Conservation (phyloP, 2,113 vertebrate species). For the Amblyornis subalaris region DNA sequence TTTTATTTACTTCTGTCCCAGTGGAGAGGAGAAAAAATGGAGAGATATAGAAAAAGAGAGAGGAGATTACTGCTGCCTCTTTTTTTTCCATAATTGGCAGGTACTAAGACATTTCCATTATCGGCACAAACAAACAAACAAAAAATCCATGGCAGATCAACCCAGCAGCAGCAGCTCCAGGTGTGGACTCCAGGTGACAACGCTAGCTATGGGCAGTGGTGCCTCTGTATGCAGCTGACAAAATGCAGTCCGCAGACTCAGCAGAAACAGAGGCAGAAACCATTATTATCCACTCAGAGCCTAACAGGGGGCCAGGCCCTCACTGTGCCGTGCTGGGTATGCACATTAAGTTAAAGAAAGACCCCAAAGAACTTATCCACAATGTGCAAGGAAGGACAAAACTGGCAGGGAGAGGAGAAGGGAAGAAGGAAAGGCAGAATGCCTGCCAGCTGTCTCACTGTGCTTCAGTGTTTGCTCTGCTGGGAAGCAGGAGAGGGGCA, state of each 20-base stretch:
- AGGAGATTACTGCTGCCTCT: neutral
- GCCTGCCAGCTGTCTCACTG: neutral
- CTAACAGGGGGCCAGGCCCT: neutral
- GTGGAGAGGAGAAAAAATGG: neutral
- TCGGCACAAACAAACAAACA: neutral
- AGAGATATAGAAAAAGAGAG: neutral
- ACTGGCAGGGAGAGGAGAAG: neutral
- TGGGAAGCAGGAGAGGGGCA: neutral
- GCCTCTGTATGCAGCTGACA: neutral
- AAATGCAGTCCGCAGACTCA: neutral
- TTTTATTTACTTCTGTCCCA: slow-evolving; percentile 61
- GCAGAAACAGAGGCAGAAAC: neutral
- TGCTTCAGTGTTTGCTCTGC: neutral
- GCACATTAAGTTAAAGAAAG: neutral
- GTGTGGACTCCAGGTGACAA: neutral
- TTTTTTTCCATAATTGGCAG: slow-evolving; percentile 13
- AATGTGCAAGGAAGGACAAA: neutral
- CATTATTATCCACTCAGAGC: neutral
- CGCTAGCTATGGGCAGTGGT: neutral
- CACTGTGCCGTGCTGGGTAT: neutral
- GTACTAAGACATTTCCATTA: slow-evolving; percentile 40
- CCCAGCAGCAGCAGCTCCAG: neutral
- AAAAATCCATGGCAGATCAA: neutral
- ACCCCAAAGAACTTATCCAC: slow-evolving; percentile 3
- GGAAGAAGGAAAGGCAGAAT: neutral